These are phyloP conservation scores for Zaprionus inermis DNA, from an alignment of 1,140 invertebrate genomes.

Conservation along the genomic window DNA sequence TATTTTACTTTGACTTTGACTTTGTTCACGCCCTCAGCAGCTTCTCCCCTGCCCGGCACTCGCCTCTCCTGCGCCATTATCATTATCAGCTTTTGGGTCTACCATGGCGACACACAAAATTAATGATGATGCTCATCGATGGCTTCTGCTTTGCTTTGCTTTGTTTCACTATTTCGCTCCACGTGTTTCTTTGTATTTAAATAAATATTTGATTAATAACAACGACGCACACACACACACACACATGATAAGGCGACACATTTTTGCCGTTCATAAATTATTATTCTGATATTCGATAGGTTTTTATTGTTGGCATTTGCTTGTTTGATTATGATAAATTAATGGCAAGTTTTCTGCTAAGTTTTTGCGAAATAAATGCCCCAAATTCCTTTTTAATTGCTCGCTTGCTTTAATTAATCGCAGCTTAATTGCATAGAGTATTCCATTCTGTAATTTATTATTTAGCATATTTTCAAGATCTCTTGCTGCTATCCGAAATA, in stretches of 20 bases:
- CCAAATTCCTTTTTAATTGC: constrained; percentile 13
- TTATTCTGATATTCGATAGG: constrained; percentile 51
- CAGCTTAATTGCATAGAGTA: background rate
- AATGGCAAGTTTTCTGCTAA: constrained; percentile 17
- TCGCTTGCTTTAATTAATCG: background rate
- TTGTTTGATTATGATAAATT: constrained; percentile 73
- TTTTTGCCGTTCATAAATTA: constrained; percentile 62
- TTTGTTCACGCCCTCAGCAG: constrained; percentile 61
- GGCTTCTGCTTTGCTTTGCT: constrained; percentile 20
- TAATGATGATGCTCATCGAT: constrained; percentile 72
- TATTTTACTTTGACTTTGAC: constrained; percentile 50
- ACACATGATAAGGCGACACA: constrained; percentile 53
- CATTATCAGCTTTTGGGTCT: constrained; percentile 54
- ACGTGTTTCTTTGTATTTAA: constrained; percentile 57
- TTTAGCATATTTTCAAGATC: background rate
- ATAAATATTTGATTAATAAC: constrained; percentile 81
- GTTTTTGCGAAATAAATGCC: constrained; percentile 11
- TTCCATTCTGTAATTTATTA: background rate
- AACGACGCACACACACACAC: constrained; percentile 1
- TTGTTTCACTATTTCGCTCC: constrained; percentile 40
- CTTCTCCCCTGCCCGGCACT: background rate
- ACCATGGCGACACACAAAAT: constrained; percentile 75
- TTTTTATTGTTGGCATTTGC: constrained; percentile 71
- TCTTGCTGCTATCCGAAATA: background rate
- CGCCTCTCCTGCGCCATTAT: constrained; percentile 34